phyloP scores from a whole-genome alignment of 92 coral and sea anemone species.

The Montipora capitata region DNA sequence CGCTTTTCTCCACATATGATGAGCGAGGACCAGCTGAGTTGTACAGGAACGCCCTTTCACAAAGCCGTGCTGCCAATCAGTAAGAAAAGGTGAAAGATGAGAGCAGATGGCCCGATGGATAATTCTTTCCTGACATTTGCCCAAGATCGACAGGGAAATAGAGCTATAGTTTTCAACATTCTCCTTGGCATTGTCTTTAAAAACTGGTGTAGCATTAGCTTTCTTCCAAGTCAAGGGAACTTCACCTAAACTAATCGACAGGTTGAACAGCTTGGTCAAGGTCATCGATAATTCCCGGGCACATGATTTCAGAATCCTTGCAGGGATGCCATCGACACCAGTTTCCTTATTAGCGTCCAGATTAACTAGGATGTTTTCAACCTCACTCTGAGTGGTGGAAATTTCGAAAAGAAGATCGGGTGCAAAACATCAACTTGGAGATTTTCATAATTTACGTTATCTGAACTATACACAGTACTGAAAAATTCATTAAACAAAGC shows the following conservation, averaged over 20 bases:
- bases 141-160: background rate
- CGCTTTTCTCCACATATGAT: constrained; percentile 26
- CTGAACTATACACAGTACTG: constrained; percentile 16
- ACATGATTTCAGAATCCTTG: constrained; percentile 28
- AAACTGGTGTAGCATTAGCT: constrained; percentile 31
- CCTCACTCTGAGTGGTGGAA: too few relatives aligned
- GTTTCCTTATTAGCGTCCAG: constrained; percentile 6
- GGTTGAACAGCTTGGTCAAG: too few relatives aligned
- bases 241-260: too few relatives aligned
- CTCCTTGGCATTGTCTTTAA: constrained; percentile 28
- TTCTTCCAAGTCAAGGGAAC: too few relatives aligned
- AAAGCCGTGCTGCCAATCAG: constrained; percentile 32
- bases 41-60: constrained; percentile 7
- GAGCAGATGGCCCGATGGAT: background rate
- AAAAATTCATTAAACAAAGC: constrained; percentile 42
- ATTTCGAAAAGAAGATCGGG: too few relatives aligned
- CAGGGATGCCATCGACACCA: constrained; percentile 21
- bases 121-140: too few relatives aligned
- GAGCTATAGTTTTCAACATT: constrained; percentile 32
- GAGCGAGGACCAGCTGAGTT: background rate
- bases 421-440: constrained; percentile 1
- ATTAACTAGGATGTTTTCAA: background rate
- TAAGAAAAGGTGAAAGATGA: constrained; percentile 26
- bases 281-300: background rate
- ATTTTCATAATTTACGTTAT: background rate